Evolutionary conservation across 2,888 invertebrate genomes (phyloP), one percentile per base, ranked within the genome.

Genomic region (Ophion obscuratus): DNA sequence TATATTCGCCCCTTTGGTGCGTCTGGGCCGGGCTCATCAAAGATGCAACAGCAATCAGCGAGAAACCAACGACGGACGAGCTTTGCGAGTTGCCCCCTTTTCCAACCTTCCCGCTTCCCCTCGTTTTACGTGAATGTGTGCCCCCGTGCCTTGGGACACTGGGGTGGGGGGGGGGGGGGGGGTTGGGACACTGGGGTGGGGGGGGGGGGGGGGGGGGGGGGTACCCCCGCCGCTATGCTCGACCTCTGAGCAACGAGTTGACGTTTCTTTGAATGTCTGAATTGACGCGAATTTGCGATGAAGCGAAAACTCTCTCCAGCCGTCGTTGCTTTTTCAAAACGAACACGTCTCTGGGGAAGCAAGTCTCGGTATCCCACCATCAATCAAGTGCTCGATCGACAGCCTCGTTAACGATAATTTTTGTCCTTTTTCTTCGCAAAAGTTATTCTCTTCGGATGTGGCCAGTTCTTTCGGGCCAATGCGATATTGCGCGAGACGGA

Each of bases 41-140:
- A 94, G 92, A 94, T 94, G 93, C 93, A 94, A 87, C 92, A 94
- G 94, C 93, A 94, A 94, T 94, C 94, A 94, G 92, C 92, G 91
- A 89, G 92, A 93, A 92, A 92, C 93, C 93, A 90, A 89, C 90
- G 91, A 90, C 91, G 89, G 90, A 90, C 90, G 87, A 90, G 91
- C 90, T 59, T 61, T 70, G 77, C 74, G 77, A 74, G 70, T 62
- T 66, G 24, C 68, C 59, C 57, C 24, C 64, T 68, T 53, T 31
- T 47, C n/a, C 80, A 44, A 73, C 71, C 53, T 44, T 11, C 59
- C 61, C 66, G 61, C 57, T 44, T 64, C 53, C 67, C 57, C 66
- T 73, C 70, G 57, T n/a, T 61, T 70, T 70, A 47, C 10, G 40
- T 0, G 36, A 24, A 20, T 64, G 62, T 62, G 40, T 47, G 47